Evolutionary conservation across 2,888 invertebrate genomes (phyloP), one percentile per base, ranked within the genome.

Genomic region (Epinotia nisella): DNA sequence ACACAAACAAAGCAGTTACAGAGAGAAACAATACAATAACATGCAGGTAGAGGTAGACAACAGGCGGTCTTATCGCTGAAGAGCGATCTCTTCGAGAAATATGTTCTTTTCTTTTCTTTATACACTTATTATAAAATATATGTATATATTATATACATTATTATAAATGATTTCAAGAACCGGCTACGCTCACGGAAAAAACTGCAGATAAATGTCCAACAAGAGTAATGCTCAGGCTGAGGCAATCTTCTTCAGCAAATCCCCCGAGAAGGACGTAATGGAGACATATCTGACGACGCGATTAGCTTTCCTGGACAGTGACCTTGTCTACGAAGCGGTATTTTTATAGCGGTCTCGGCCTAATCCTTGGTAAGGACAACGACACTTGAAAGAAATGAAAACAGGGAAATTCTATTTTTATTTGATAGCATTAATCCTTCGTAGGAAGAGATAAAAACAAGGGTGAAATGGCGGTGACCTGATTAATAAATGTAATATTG

Each of bases 271-370:
- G 15, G 41, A 15, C 21, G n/a, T 45, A 45, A 61, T 61, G 61
- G 61, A 61, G 45, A 61, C 61, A 15, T 41, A 21, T 61, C 45
- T 10, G 41, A 24, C 21, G 21, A 41, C 7, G 15, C 9, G 15
- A 61, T 61, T 61, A 61, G 41, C 9, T 61, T 61, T 9, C 41
- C 7, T 61, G 61, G 61, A 45, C 45, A 41, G 19, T 45, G 61
- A 45, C 61, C 61, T 61, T 61, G 13, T 1, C 39, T 59, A 39
- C 21, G 11, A 9, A 45, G 21, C 39, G 17, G 5, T 59, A 45
- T 9, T 17, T 59, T 19, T 15, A n/a, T 45, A 21, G 21, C 2
- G 21, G 17, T 21, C 41, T 3, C n/a, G 56, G 29, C 10, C 21
- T 4, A 9, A n/a, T n/a, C 9, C n/a, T 29, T n/a, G 58, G 15